Evolutionary conservation across 2,113 vertebrate species (phyloP).

Genomic region (Pygoscelis antarcticus): DNA sequence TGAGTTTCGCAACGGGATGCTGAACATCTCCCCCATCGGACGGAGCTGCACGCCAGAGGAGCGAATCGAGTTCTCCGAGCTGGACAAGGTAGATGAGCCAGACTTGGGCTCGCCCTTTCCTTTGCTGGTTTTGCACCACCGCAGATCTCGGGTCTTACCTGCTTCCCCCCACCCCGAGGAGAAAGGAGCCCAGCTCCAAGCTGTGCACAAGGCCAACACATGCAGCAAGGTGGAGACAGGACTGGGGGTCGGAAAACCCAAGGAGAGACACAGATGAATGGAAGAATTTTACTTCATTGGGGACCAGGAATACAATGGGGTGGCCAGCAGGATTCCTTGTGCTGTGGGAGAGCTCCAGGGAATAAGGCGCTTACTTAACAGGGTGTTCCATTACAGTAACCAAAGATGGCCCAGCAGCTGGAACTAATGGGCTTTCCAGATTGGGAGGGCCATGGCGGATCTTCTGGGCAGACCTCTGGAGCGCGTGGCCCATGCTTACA

Average conservation of each 20-base stretch:
- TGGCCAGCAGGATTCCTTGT: background rate
- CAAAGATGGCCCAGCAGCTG: background rate
- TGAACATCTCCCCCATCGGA: conserved; percentile 95
- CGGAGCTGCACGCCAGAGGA: conserved; percentile 94
- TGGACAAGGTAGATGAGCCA: conserved; percentile 86
- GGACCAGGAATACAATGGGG: background rate
- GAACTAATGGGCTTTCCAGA: background rate
- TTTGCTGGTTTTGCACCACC: background rate
- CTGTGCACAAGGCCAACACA: background rate
- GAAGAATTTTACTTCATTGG: background rate
- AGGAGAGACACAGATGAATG: background rate
- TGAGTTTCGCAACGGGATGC: conserved; percentile 95
- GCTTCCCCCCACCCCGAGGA: background rate
- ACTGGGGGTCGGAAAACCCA: background rate
- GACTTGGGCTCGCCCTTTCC: background rate
- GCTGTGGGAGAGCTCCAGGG: background rate
- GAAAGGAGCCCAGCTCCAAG: background rate
- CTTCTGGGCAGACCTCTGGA: background rate
- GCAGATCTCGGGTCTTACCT: background rate
- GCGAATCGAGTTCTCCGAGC: conserved; percentile 91
- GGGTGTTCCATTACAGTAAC: background rate
- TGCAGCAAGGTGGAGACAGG: background rate
- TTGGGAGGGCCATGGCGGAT: background rate
- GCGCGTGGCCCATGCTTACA: background rate
- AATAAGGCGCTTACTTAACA: background rate